These are phyloP conservation scores for Abrostola triplasia DNA, from an alignment of 2,888 invertebrate species.

Conservation along the genomic window DNA sequence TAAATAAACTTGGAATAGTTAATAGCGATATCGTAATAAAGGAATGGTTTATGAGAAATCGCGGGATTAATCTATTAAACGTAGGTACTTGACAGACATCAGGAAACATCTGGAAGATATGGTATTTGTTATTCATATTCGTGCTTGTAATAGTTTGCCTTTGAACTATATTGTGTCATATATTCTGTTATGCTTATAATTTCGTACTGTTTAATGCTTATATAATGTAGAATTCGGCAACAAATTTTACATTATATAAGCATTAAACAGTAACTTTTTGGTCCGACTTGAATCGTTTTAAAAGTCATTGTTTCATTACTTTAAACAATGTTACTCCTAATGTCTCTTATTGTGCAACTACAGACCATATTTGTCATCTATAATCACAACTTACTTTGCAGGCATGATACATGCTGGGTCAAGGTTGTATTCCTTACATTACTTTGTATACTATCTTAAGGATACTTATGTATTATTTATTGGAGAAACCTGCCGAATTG, in stretches of 20 bases:
- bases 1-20: conserved; percentile 15
- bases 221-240: not conserved
- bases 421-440: conserved; percentile 6
- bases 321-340: not conserved
- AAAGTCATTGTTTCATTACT: not conserved
- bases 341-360: not conserved
- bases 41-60: not conserved
- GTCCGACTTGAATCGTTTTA: not conserved
- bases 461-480: conserved; percentile 8
- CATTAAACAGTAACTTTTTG: no score
- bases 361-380: conserved; percentile 22
- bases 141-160: not conserved
- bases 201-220: no score
- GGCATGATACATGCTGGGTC: conserved; percentile 4
- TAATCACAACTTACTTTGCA: conserved; percentile 16
- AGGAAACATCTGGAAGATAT: conserved; percentile 1
- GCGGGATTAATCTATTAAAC: conserved; percentile 5
- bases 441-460: conserved; percentile 13
- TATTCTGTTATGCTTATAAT: no score
- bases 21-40: conserved; percentile 5
- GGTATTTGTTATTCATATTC: conserved; percentile 4
- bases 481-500: not conserved
- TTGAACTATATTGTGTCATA: no score
- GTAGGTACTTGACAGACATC: conserved; percentile 6
- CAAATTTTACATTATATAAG: no score